Conservation (phyloP, 2,888 invertebrate species). For the Phorcus lineatus region DNA sequence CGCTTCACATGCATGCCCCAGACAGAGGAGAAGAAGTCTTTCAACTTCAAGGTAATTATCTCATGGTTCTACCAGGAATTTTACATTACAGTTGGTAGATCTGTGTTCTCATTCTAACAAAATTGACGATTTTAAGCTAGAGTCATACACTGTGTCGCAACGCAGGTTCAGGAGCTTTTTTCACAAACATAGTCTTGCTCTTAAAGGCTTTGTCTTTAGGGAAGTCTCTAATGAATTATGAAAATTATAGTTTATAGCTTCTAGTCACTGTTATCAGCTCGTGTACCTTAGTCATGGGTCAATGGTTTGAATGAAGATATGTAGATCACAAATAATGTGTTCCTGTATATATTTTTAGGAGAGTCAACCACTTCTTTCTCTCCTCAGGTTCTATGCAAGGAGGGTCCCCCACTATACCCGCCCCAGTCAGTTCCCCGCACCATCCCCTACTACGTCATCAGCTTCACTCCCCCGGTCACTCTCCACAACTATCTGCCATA, state of each 20-base stretch:
- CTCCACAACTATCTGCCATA: slow-evolving; percentile 87
- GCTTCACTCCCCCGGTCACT: slow-evolving; percentile 84
- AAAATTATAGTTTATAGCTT: not conserved
- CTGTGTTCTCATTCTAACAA: too few species aligned
- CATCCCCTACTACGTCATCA: slow-evolving; percentile 84
- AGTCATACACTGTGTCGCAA: too few species aligned
- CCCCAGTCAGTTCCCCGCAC: slow-evolving; percentile 62
- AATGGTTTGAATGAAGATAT: too few species aligned
- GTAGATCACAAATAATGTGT: too few species aligned
- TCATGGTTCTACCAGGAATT: not conserved
- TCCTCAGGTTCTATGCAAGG: slow-evolving; percentile 60
- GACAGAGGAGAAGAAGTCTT: slow-evolving; percentile 57
- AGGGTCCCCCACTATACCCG: slow-evolving; percentile 56
- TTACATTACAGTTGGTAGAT: not conserved
- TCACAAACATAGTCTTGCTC: too few species aligned
- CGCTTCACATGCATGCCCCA: slow-evolving; percentile 82
- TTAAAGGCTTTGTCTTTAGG: too few species aligned
- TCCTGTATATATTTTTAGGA: too few species aligned
- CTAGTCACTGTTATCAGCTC: too few species aligned
- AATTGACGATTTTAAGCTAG: not conserved
- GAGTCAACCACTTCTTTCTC: too few species aligned
- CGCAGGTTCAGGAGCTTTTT: too few species aligned
- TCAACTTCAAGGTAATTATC: slow-evolving; percentile 62
- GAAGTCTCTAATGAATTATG: not conserved
- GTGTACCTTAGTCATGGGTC: too few species aligned